phyloP scores from a whole-genome alignment of 2,888 invertebrate species.

The Lasioglossum calceatum region DNA sequence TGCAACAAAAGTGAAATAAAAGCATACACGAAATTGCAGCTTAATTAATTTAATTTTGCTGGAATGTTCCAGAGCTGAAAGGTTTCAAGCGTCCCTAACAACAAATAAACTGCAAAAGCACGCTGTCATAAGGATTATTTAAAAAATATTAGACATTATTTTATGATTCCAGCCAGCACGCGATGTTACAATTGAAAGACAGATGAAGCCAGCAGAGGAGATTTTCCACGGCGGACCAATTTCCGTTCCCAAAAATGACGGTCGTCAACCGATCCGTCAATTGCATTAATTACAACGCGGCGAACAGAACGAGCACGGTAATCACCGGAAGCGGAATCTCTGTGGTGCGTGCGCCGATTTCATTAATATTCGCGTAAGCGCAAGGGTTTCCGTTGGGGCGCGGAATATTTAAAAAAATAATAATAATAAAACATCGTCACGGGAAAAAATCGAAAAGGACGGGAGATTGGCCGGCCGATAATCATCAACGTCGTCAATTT shows the following conservation, averaged over 20 bases:
- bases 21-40: background rate
- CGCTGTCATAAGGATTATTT: background rate
- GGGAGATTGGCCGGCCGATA: slow-evolving; percentile 56
- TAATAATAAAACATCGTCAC: background rate
- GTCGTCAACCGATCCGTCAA: slow-evolving; percentile 1
- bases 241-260: background rate
- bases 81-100: background rate
- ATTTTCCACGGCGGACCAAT: background rate
- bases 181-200: background rate
- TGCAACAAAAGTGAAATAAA: too few species aligned
- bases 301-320: slow-evolving; percentile 4
- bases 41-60: background rate
- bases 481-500: slow-evolving; percentile 62
- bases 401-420: slow-evolving; percentile 1
- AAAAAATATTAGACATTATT: background rate
- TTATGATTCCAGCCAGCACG: background rate
- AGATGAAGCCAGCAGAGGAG: background rate
- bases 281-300: slow-evolving; percentile 37
- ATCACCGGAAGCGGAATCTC: slow-evolving; percentile 20
- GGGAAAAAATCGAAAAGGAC: slow-evolving; percentile 21
- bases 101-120: background rate
- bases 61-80: background rate
- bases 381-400: slow-evolving; percentile 21
- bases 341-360: slow-evolving; percentile 3
- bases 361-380: slow-evolving; percentile 46